These are phyloP conservation scores for Leptocoma aspasia DNA, from an alignment of 2,113 vertebrate species.

Conservation along the genomic window DNA sequence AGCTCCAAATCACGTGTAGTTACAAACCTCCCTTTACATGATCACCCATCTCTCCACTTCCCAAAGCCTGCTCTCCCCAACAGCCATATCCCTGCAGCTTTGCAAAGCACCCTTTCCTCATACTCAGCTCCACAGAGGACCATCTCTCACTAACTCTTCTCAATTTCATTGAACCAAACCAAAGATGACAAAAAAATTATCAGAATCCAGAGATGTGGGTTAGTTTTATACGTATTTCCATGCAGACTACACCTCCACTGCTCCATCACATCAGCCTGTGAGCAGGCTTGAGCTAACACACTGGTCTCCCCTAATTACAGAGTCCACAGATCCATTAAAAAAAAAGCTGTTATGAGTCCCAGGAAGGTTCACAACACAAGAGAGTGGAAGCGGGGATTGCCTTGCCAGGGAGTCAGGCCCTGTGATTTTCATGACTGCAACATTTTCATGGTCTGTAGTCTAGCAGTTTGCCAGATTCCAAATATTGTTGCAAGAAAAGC, in stretches of 20 bases:
- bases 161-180: background rate
- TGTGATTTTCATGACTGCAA: background rate
- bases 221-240: background rate
- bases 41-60: background rate
- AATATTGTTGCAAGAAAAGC: background rate
- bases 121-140: background rate
- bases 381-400: background rate
- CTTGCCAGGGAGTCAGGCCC: background rate
- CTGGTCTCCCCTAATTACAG: background rate
- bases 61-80: background rate
- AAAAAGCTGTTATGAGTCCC: background rate
- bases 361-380: background rate
- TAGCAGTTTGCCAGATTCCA: background rate
- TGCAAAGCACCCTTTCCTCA: background rate
- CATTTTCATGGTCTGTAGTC: background rate
- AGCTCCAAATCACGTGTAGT: background rate
- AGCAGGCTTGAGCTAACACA: background rate
- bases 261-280: background rate
- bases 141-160: background rate
- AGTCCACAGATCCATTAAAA: background rate
- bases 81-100: background rate
- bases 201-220: background rate
- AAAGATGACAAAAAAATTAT: accelerated
- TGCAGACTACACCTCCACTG: background rate
- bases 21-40: background rate